phyloP scores from a whole-genome alignment of 2,797 vertebrate genomes.

The Typhlichthys subterraneus region DNA sequence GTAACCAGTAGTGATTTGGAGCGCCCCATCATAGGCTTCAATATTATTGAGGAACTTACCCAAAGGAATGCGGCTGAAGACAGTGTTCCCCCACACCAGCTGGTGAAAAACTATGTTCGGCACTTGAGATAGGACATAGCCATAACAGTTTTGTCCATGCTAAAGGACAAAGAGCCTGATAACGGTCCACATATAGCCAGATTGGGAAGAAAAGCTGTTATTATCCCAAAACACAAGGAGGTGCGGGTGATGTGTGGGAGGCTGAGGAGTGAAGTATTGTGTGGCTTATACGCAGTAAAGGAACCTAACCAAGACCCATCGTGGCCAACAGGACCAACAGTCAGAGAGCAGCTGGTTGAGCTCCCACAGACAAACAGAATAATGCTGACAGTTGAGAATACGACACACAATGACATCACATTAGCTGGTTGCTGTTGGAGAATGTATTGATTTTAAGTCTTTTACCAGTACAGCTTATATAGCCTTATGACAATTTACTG shows the following conservation, averaged over 20 bases:
- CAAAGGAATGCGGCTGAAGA: neutral
- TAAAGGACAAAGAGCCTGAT: constrained; percentile 11
- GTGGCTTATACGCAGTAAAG: neutral
- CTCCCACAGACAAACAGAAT: neutral
- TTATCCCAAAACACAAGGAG: constrained; percentile 11
- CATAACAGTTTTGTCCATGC: constrained; percentile 15
- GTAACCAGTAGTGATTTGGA: constrained; percentile 1
- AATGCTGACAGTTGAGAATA: constrained; percentile 19
- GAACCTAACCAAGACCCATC: constrained; percentile 17
- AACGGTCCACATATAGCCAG: neutral
- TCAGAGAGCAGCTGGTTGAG: constrained; percentile 14
- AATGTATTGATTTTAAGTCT: too few relatives aligned
- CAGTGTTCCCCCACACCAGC: neutral
- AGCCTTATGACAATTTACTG: too few relatives aligned
- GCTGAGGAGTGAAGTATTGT: neutral
- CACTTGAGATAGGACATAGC: constrained; percentile 10
- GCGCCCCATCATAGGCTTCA: neutral
- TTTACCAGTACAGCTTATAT: too few relatives aligned
- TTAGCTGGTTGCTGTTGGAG: neutral
- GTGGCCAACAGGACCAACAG: constrained; percentile 8
- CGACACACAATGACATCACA: constrained; percentile 1
- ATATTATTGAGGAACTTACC: constrained; percentile 10
- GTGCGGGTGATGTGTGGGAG: neutral
- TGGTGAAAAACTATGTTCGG: constrained; percentile 12
- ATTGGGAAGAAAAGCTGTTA: constrained; percentile 1